Percentiles rank a stretch among this genome's conserved stretches.
Evolutionary conservation across 2,113 vertebrate genomes (phyloP).

Genomic region (Ciconia boyciana): DNA sequence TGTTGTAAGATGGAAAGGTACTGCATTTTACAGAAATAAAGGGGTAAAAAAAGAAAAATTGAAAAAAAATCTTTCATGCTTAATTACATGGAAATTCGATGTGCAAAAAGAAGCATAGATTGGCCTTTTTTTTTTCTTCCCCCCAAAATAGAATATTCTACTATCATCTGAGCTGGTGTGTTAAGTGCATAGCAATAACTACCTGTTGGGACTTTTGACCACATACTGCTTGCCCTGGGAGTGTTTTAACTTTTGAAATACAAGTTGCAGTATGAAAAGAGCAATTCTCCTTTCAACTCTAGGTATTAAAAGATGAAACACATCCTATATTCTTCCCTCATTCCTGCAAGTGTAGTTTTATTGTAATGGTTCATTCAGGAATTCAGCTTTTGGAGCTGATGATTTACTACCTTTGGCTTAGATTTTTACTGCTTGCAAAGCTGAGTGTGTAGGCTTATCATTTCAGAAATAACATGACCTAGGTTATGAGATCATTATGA

Average conservation of each 20-base stretch:
- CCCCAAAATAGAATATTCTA: rapidly evolving
- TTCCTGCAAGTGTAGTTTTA: not conserved
- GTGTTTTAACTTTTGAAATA: not conserved
- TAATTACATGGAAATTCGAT: not conserved
- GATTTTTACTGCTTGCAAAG: not conserved
- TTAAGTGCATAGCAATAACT: not conserved
- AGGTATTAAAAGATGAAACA: not conserved
- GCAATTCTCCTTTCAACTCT: not conserved
- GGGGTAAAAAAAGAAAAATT: not conserved
- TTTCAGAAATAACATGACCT: not conserved
- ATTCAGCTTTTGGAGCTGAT: not conserved
- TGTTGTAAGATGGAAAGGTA: not conserved
- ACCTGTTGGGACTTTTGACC: not conserved
- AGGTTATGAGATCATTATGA: not conserved
- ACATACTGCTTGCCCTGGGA: not conserved
- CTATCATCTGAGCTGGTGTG: not conserved
- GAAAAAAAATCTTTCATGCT: too few relatives aligned
- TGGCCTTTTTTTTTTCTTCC: not conserved
- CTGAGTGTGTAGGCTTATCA: not conserved
- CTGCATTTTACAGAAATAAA: not conserved
- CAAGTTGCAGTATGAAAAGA: not conserved
- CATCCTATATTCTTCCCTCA: not conserved
- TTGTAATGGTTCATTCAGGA: not conserved
- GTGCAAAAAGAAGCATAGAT: not conserved
- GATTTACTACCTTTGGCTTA: not conserved